phyloP scores from a whole-genome alignment of 2,888 invertebrate species.

The Bellardia pandia region DNA sequence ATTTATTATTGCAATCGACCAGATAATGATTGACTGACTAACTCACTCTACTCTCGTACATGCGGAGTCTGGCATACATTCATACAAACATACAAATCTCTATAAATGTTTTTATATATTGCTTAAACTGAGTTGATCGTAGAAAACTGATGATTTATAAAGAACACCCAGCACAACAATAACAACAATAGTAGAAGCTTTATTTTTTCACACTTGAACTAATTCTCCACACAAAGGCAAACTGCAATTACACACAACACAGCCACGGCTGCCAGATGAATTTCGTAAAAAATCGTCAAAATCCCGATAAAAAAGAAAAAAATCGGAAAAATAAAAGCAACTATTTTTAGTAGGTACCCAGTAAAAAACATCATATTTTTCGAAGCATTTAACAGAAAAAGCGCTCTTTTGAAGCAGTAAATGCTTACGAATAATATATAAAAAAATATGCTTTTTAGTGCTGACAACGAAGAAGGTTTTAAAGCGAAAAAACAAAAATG shows the following conservation, averaged over 20 bases:
- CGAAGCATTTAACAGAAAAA: too few species aligned
- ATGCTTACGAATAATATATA: too few species aligned
- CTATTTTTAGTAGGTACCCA: too few species aligned
- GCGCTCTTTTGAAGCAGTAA: too few species aligned
- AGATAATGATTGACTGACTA: slow-evolving; percentile 59
- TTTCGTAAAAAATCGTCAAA: too few species aligned
- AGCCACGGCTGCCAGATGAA: background rate
- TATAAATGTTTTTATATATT: slow-evolving; percentile 5
- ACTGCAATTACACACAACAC: slow-evolving; percentile 31
- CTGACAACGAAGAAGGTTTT: too few species aligned
- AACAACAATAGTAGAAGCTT: slow-evolving; percentile 46
- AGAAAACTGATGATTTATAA: slow-evolving; percentile 35
- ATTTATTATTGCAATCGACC: slow-evolving; percentile 56
- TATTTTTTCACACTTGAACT: slow-evolving; percentile 32
- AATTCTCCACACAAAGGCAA: slow-evolving; percentile 32
- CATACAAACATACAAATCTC: slow-evolving; percentile 25
- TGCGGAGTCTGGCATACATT: too few species aligned
- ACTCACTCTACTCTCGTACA: background rate
- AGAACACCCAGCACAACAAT: slow-evolving; percentile 7
- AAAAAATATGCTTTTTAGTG: too few species aligned
- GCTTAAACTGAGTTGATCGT: slow-evolving; percentile 31
- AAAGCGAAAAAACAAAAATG: too few species aligned
- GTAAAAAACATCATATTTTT: too few species aligned
- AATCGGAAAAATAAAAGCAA: too few species aligned
- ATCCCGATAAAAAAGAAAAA: too few species aligned